Base-by-base conservation (phyloP, 2,797 vertebrate species). In the Mus spretus region DNA sequence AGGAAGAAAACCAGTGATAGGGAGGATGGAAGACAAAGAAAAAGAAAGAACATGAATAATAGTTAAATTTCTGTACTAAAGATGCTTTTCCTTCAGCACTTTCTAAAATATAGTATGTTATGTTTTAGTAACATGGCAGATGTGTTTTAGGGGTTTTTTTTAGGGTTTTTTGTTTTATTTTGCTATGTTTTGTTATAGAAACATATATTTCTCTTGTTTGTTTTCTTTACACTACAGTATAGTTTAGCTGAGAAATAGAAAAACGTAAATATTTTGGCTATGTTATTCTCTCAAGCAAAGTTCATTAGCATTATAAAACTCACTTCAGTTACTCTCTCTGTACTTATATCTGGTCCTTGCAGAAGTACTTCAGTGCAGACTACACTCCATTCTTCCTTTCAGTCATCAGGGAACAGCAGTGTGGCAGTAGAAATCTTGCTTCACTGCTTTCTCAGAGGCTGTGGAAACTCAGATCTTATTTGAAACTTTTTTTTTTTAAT, bases 211-310 rank as follows among this genome's bases (percentile, higher is more conserved):
- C 14, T 28, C 24, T 50, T 17, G 12, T 17, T 19, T 61, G 59
- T 50, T 86, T 85, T n/a, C 7, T 57, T 70, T 67, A 63, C 11
- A 70, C n/a, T 19, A 37, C 53, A 26, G 47, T 12, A 40, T 22
- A 93, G 70, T 77, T 87, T 61, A 50, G 50, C 12, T 83, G n/a
- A 93, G 31, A 89, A 84, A 85, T 84, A 83, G 28, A 75, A 61
- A 91, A 34, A 8, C 50, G 20, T 74, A 50, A 93, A 90, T 6
- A 26, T 80, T 87, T 95, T 91, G 85, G 12, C 6, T 77, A 31
- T 44, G 12, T 86, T 89, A 89, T 70, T 70, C 34, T 70, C 31
- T 84, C 14, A 20, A 70, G 57, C 7, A 61, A 74, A 92, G 47
- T 53, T 1, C 13, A 6, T 67, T 55, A 90, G 50, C 22, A 77